Conservation (phyloP, 2,888 invertebrate species). For the Tenthredo amoena region DNA sequence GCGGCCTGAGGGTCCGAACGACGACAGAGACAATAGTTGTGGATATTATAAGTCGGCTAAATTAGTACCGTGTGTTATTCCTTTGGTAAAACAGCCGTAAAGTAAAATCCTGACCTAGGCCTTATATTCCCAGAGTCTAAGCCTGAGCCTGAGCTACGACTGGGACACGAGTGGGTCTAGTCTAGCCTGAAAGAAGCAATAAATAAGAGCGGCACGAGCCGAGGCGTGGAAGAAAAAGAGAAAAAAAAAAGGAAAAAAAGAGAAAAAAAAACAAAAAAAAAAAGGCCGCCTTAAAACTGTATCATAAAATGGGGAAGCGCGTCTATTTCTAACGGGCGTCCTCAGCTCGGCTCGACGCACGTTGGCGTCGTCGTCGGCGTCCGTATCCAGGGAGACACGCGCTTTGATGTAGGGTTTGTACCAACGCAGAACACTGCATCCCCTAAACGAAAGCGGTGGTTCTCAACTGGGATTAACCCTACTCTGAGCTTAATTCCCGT, state of each 20-base stretch:
- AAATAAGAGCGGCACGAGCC: conserved; percentile 52
- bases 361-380: conserved; percentile 23
- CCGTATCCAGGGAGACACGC: conserved; percentile 60
- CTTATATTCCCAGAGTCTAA: background rate
- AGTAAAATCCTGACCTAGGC: conserved; percentile 49
- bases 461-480: conserved; percentile 58
- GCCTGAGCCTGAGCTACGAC: background rate
- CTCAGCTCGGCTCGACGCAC: background rate
- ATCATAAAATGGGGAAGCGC: conserved; percentile 50
- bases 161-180: background rate
- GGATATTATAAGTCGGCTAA: conserved; percentile 34
- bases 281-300: conserved; percentile 32
- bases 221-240: conserved; percentile 11
- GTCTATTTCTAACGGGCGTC: conserved; percentile 47
- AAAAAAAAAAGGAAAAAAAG: background rate
- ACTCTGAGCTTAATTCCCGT: background rate
- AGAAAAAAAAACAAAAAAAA: background rate
- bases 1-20: background rate
- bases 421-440: conserved; percentile 59
- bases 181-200: conserved; percentile 42
- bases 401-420: conserved; percentile 63
- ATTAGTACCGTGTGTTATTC: conserved; percentile 39
- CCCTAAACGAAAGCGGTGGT: conserved; percentile 61
- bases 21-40: conserved; percentile 13
- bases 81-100: conserved; percentile 36